Evolutionary conservation across 2,888 invertebrate species (phyloP), one percentile per base, ranked within the genome.

Genomic region (Sturmia bella): DNA sequence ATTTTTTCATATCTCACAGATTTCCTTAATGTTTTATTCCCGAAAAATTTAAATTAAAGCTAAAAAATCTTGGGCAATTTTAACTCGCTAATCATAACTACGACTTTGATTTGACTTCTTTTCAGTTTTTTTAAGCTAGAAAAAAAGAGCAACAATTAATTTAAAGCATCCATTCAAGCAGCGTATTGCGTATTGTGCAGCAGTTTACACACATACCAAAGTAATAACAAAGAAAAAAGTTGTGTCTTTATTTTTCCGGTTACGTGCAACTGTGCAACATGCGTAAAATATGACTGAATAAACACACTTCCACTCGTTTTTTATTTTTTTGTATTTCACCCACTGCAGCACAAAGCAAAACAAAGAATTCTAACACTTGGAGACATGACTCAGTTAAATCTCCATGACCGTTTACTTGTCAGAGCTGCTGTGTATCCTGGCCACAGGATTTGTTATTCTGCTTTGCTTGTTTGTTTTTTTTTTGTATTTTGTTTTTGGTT

Each of bases 371-470:
- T 45, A 7, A 3, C 45, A 43, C 39, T 68, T 59, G 37, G 27
- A 24, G 61, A 45, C 63, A 56, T 48, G 77, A 27, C 76, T 69
- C 11, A 63, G 48, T 52, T 43, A 27, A 54, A 69, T 56, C 13
- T 56, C 9, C 39, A 32, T 32, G 15, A 63, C 41, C 63, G 45
- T 56, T 56, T 61, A 56, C 63, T 77, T 70, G 56, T 56, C 48
- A 70, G 48, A 77, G 54, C 73, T 79, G 66, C 32, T 73, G 52
- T 70, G 68, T 50, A 61, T 70, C 64, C 59, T 76, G 64, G 43
- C 56, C 70, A 59, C 70, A 68, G 61, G 43, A 68, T 66, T 56
- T 70, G 66, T 39, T 56, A 27, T 69, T 74, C 27, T 27, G n/a
- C 32, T 74, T 37, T 54, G 52, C 48, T 63, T n/a, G 19, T 13